Evolutionary conservation across 2,888 invertebrate species (phyloP).

Genomic region (Zygaena filipendulae): DNA sequence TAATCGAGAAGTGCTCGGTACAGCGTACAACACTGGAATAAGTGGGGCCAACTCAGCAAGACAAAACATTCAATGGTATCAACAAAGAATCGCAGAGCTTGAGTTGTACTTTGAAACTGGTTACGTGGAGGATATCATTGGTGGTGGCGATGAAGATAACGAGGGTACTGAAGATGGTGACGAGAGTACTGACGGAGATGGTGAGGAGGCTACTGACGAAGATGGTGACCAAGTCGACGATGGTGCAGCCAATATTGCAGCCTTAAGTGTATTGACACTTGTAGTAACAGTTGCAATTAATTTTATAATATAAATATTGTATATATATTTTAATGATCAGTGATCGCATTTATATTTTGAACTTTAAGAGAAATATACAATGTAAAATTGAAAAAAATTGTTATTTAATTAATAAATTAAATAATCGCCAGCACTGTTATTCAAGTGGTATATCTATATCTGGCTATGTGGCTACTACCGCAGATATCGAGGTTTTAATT

Average conservation of each 20-base stretch:
- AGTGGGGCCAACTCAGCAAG: conserved; percentile 28
- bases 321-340: no score
- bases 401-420: no score
- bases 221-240: no score
- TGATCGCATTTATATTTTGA: no score
- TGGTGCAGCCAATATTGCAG: conserved; percentile 33
- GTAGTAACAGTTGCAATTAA: conserved; percentile 28
- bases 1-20: neutral
- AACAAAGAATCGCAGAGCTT: conserved; percentile 30
- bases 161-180: conserved; percentile 4
- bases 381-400: no score
- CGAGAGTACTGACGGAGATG: conserved; percentile 5
- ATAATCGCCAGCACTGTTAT: no score
- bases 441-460: no score
- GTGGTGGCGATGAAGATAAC: conserved; percentile 11
- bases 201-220: conserved; percentile 1
- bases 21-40: conserved; percentile 27
- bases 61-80: conserved; percentile 34
- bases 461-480: no score
- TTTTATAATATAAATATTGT: conserved; percentile 20
- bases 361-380: no score
- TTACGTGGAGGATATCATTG: conserved; percentile 27
- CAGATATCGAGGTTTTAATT: no score
- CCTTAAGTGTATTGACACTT: conserved; percentile 33
- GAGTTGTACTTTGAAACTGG: conserved; percentile 36